Percentiles rank a stretch among this genome's conserved stretches.
Evolutionary conservation across 2,797 vertebrate genomes (phyloP).

Genomic region (Pangasius mekongensis): DNA sequence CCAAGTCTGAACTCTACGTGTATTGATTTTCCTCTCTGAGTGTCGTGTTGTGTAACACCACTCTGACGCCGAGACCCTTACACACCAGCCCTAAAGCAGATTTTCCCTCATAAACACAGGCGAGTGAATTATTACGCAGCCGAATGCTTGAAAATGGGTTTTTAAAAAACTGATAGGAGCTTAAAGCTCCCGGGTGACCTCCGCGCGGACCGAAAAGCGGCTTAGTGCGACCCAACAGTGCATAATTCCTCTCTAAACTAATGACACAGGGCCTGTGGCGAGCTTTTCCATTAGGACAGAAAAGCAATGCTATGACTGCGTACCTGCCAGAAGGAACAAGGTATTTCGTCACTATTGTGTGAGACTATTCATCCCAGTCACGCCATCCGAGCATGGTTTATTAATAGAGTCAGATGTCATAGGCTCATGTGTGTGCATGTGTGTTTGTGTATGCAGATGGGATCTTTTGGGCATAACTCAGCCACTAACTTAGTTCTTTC

Average conservation of each 20-base stretch:
- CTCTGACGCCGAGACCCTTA: slow-evolving; percentile 15
- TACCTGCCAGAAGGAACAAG: slow-evolving; percentile 43
- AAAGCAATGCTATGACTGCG: slow-evolving; percentile 28
- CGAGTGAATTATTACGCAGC: slow-evolving; percentile 47
- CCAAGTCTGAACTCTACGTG: slow-evolving; percentile 36
- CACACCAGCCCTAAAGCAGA: slow-evolving; percentile 32
- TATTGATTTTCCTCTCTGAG: slow-evolving; percentile 41
- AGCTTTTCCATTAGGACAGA: slow-evolving; percentile 55
- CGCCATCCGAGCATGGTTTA: slow-evolving; percentile 1
- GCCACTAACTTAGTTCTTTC: neutral
- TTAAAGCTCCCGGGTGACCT: slow-evolving; percentile 44
- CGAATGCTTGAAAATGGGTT: slow-evolving; percentile 34
- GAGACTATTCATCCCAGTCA: slow-evolving; percentile 35
- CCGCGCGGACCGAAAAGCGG: slow-evolving; percentile 31
- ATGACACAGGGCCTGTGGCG: slow-evolving; percentile 40
- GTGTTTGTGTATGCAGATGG: neutral
- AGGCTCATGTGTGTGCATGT: neutral
- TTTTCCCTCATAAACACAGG: slow-evolving; percentile 40
- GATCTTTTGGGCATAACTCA: neutral
- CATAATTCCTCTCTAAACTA: slow-evolving; percentile 56
- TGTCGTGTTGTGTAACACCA: slow-evolving; percentile 42
- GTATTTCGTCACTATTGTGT: slow-evolving; percentile 39
- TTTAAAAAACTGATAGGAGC: slow-evolving; percentile 47
- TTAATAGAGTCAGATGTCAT: slow-evolving; percentile 25
- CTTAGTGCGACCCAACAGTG: slow-evolving; percentile 43